These are phyloP conservation scores for Aradophagus sp. DNA, from an alignment of 1,140 invertebrate genomes.

Conservation along the genomic window DNA sequence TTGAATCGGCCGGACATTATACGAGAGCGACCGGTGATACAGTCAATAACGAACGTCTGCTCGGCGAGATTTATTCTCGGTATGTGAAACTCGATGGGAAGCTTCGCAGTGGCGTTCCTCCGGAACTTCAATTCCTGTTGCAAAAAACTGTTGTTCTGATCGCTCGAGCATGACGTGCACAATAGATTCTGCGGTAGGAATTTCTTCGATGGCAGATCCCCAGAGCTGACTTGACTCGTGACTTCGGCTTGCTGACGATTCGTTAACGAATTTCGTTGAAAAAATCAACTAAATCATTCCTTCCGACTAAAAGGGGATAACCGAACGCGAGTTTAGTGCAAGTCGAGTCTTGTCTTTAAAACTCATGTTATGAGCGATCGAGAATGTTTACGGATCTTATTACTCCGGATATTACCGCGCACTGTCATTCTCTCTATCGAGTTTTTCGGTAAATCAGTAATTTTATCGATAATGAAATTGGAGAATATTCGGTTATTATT, in stretches of 20 bases:
- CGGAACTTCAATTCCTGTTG: conserved; percentile 55
- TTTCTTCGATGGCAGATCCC: conserved; percentile 46
- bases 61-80: conserved; percentile 56
- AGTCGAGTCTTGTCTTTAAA: too few species aligned
- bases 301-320: too few species aligned
- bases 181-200: conserved; percentile 54
- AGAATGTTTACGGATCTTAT: too few species aligned
- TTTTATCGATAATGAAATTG: too few species aligned
- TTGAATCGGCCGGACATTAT: conserved; percentile 49
- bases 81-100: conserved; percentile 58
- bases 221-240: conserved; percentile 24
- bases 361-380: too few species aligned
- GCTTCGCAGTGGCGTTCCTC: conserved; percentile 52
- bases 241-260: conserved; percentile 23
- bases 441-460: too few species aligned
- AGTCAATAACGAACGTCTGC: conserved; percentile 56
- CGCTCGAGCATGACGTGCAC: conserved; percentile 58
- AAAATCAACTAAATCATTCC: too few species aligned
- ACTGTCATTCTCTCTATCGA: too few species aligned
- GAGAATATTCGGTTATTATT: too few species aligned
- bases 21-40: conserved; percentile 53
- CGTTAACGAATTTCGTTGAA: conserved; percentile 50
- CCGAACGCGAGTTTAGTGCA: too few species aligned
- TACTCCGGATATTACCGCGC: too few species aligned
- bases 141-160: conserved; percentile 60